These are phyloP conservation scores for Neomonachus schauinslandi DNA, from an alignment of 2,113 vertebrate genomes.

Conservation along the genomic window DNA sequence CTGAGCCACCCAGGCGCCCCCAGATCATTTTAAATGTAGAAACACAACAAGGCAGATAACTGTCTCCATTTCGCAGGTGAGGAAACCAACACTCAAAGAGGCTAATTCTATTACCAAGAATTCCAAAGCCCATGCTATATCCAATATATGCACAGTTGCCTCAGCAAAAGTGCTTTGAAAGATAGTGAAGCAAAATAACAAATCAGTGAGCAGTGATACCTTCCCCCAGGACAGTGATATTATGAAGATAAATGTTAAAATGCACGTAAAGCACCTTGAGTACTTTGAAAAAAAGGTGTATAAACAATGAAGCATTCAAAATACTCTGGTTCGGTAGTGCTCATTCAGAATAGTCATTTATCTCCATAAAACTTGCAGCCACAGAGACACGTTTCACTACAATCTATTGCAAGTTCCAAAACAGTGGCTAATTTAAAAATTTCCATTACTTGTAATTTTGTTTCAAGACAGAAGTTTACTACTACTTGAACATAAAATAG, in stretches of 20 bases:
- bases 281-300: background rate
- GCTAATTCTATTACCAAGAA: accelerated
- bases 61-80: background rate
- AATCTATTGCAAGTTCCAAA: background rate
- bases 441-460: slow-evolving; percentile 13
- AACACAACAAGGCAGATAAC: background rate
- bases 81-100: background rate
- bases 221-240: background rate
- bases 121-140: background rate
- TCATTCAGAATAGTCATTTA: background rate
- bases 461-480: background rate
- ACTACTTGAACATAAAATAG: background rate
- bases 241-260: slow-evolving; percentile 39
- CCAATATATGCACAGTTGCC: background rate
- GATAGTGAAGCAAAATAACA: background rate
- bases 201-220: background rate
- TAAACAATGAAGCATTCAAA: background rate
- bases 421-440: background rate
- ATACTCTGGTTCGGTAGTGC: background rate
- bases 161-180: background rate
- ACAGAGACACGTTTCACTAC: background rate
- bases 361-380: background rate
- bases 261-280: background rate
- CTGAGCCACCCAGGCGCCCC: too few relatives aligned
- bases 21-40: background rate